These are phyloP conservation scores for Carettochelys insculpta DNA, from an alignment of 2,113 vertebrate genomes.

Conservation along the genomic window DNA sequence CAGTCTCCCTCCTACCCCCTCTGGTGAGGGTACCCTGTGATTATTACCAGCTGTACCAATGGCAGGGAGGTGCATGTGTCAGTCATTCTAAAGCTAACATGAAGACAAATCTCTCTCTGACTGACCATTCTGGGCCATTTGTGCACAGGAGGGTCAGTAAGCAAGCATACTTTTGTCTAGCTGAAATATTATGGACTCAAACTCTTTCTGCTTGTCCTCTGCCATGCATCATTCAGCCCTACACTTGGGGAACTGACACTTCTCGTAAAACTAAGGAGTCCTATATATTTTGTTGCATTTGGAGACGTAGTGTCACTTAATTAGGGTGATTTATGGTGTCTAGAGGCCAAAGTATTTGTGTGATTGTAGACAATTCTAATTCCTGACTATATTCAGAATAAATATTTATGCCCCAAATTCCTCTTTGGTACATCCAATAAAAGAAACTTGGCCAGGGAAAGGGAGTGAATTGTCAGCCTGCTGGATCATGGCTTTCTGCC, in stretches of 20 bases:
- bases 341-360: conserved; percentile 63
- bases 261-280: conserved; percentile 23
- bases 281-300: conserved; percentile 43
- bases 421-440: conserved; percentile 34
- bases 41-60: neutral
- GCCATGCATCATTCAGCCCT: conserved; percentile 25
- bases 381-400: conserved; percentile 60
- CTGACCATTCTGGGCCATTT: neutral
- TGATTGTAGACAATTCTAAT: conserved; percentile 61
- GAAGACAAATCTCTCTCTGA: neutral
- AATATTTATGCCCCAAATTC: conserved; percentile 62
- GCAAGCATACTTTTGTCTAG: neutral
- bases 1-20: neutral
- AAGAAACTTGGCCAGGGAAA: neutral
- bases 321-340: conserved; percentile 37
- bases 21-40: neutral
- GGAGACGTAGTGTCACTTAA: conserved; percentile 58
- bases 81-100: neutral
- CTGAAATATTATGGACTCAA: neutral
- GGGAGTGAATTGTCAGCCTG: neutral
- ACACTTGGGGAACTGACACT: conserved; percentile 39
- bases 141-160: neutral
- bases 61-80: neutral
- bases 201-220: neutral
- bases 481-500: neutral